Base-by-base conservation (phyloP, 1,140 invertebrate species). In the Cryptotermes secundus region DNA sequence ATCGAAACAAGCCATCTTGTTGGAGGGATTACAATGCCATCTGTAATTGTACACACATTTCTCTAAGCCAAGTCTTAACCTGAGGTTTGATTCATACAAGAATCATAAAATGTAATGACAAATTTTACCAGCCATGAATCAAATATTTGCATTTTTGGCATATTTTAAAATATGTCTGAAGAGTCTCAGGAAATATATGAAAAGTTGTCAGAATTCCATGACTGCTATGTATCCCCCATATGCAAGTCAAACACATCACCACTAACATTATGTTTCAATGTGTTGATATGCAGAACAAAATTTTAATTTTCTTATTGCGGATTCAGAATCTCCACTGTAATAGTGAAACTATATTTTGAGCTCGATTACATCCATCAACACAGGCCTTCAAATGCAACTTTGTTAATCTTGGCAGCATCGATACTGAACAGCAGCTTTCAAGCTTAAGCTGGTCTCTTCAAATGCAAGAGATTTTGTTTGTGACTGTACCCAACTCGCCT, bases 1-100 rank as follows among this genome's bases (percentile, higher is more conserved):
- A 94, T 93, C 0, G 95, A 92, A 9, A 92, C 89, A 19, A 96
- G 88, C 94, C 95, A 97, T 88, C 95, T 91, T 86, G 92, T 92
- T 34, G 96, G 95, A 35, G 94, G 92, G 86, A 95, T 93, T 12
- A 93, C 91, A 81, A 90, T 88, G 85, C 92, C 89, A 88, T 93
- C 95, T 95, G 88, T 85, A 91, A 90, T 24, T 22, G 24, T 1
- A 87, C 86, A 82, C 65, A 82, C 3, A 84, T 22, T 22, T 59
- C 38, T 81, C 24, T 31, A 82, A 34, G 35, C n/a, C 81, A 53
- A 53, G 26, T 80, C 42, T n/a, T n/a, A n/a, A n/a, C n/a, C n/a
- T n/a, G 85, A 35, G 45, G 26, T 34, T 42, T 83, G n/a, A 85
- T 34, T 35, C 3, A 14, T 49, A 22, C 19, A 49, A 49, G 4